Percentiles rank a stretch among this genome's conserved stretches.
Evolutionary conservation across 2,888 invertebrate genomes (phyloP).

Genomic region (Dastarcus helophoroides): DNA sequence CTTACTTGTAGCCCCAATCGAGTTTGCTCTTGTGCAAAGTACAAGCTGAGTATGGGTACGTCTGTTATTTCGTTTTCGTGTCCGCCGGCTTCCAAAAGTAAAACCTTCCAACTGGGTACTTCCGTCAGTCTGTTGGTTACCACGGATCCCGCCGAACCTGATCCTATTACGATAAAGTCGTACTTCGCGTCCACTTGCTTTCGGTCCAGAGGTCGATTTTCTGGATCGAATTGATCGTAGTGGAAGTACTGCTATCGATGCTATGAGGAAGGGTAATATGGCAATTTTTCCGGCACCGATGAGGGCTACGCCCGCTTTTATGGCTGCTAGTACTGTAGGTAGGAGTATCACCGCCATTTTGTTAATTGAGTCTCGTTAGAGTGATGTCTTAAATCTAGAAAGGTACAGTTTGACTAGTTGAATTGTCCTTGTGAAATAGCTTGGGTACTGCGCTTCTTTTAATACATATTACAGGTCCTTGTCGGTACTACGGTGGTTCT

Average conservation of each 20-base stretch:
- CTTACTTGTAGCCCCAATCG: constrained; percentile 81
- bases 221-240: constrained; percentile 76
- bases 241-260: constrained; percentile 70
- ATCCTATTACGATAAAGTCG: constrained; percentile 75
- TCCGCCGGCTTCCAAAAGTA: constrained; percentile 75
- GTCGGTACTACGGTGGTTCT: too few relatives aligned
- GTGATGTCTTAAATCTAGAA: too few relatives aligned
- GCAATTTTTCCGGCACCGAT: constrained; percentile 62
- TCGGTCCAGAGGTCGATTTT: constrained; percentile 60
- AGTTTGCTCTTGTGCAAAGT: constrained; percentile 80
- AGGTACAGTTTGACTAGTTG: too few relatives aligned
- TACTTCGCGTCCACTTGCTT: constrained; percentile 50
- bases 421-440: too few relatives aligned
- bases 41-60: constrained; percentile 75
- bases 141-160: constrained; percentile 76
- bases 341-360: constrained; percentile 24
- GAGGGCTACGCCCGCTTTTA: constrained; percentile 59
- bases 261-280: constrained; percentile 63
- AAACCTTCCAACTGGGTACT: constrained; percentile 63
- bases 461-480: too few relatives aligned
- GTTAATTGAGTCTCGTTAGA: too few relatives aligned
- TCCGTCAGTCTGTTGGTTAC: constrained; percentile 72
- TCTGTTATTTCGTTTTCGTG: constrained; percentile 81
- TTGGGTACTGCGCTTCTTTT: too few relatives aligned
- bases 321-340: constrained; percentile 47